Evolutionary conservation across 2,113 vertebrate genomes (phyloP).

Genomic region (Archocentrus centrarchus): DNA sequence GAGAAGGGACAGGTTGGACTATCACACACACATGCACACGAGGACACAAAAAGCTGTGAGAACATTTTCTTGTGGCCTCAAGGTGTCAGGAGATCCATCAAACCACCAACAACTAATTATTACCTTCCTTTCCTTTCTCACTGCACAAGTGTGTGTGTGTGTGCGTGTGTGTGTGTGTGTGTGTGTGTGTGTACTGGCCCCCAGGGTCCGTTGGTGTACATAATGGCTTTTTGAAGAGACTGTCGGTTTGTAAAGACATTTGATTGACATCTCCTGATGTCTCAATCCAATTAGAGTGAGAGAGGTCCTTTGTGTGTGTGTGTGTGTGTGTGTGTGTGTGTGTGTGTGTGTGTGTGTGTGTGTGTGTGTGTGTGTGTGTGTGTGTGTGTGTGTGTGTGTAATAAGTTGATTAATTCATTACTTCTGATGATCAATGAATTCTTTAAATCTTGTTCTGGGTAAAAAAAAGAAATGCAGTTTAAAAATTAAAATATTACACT

Average conservation of each 20-base stretch:
- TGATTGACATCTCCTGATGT: slow-evolving; percentile 77
- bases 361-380: slow-evolving; percentile 25
- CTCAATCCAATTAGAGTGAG: slow-evolving; percentile 71
- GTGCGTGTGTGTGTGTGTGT: slow-evolving; percentile 14
- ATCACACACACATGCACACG: slow-evolving; percentile 37
- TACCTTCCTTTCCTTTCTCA: slow-evolving; percentile 66
- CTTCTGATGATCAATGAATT: not conserved
- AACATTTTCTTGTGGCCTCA: slow-evolving; percentile 66
- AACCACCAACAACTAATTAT: slow-evolving; percentile 75
- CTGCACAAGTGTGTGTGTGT: slow-evolving; percentile 29
- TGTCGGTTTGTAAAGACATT: slow-evolving; percentile 74
- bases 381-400: not conserved
- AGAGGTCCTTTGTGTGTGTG: slow-evolving; percentile 29
- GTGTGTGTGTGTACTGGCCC: slow-evolving; percentile 24
- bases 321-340: too few species aligned
- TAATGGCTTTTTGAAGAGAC: slow-evolving; percentile 76
- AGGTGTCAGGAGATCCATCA: slow-evolving; percentile 72
- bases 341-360: slow-evolving; percentile 29
- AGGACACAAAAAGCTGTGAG: slow-evolving; percentile 52
- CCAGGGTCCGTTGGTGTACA: slow-evolving; percentile 64
- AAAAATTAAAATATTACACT: too few species aligned
- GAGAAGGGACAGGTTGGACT: slow-evolving; percentile 17
- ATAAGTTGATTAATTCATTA: not conserved
- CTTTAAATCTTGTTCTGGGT: not conserved
- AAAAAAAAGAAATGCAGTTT: not conserved